Percentiles rank a stretch among this genome's conserved stretches.
These are phyloP conservation scores for Gambusia yucatana DNA, from an alignment of 2,797 vertebrate species.

Conservation along the genomic window DNA sequence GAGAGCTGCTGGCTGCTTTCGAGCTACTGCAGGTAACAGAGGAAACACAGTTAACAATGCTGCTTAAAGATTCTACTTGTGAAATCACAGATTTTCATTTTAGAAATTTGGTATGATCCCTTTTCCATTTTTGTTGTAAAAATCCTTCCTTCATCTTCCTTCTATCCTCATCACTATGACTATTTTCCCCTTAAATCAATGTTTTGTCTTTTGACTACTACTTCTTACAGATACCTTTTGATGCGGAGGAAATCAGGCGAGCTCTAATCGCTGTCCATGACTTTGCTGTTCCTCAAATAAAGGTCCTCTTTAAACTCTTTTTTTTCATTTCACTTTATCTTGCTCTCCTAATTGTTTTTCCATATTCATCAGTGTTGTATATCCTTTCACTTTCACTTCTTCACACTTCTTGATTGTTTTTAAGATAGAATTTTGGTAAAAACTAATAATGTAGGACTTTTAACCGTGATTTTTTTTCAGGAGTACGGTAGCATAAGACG, in stretches of 20 bases:
- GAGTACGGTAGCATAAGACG: neutral
- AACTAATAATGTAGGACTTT: neutral
- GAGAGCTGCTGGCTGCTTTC: conserved; percentile 95
- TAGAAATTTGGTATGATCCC: neutral
- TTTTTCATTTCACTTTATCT: conserved; percentile 32
- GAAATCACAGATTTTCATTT: neutral
- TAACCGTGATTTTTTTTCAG: neutral
- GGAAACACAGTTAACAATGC: neutral
- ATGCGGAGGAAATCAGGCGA: conserved; percentile 80
- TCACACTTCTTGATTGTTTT: neutral
- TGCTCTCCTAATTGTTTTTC: neutral
- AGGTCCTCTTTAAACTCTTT: conserved; percentile 72
- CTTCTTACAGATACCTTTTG: conserved; percentile 77
- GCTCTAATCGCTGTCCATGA: conserved; percentile 82
- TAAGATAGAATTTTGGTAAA: neutral
- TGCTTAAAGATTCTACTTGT: neutral
- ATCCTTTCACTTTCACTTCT: conserved; percentile 19
- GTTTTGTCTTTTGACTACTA: conserved; percentile 34
- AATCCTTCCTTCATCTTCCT: neutral
- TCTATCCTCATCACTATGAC: neutral
- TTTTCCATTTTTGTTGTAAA: neutral
- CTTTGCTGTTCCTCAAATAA: conserved; percentile 82
- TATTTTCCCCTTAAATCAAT: neutral
- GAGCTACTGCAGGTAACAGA: conserved; percentile 92
- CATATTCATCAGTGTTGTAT: neutral